phyloP scores from a whole-genome alignment of 1,140 invertebrate species.

The Potamilus streckersoni region DNA sequence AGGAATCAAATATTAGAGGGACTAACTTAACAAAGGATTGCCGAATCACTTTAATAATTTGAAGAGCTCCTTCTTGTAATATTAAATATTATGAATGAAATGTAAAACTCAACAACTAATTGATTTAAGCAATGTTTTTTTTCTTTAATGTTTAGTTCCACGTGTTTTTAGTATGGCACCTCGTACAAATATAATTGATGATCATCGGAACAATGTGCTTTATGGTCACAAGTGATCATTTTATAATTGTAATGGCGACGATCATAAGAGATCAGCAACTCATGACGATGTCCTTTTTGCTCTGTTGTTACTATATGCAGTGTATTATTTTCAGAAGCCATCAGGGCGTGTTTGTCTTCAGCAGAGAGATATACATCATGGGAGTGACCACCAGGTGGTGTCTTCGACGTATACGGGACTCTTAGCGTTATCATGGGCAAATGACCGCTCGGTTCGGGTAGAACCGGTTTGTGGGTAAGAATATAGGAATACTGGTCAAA shows the following conservation, averaged over 20 bases:
- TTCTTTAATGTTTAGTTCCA: too few relatives aligned
- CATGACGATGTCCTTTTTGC: constrained; percentile 32
- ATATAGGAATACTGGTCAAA: constrained; percentile 23
- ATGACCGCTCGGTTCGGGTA: background rate
- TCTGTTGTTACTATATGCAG: constrained; percentile 21
- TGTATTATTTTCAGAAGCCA: background rate
- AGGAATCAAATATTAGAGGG: too few relatives aligned
- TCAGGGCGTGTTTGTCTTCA: constrained; percentile 11
- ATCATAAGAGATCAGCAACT: background rate
- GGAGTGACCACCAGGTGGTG: constrained; percentile 17
- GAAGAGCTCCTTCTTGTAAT: too few relatives aligned
- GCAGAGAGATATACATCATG: constrained; percentile 30
- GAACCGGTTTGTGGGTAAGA: constrained; percentile 13
- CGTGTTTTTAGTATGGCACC: too few relatives aligned
- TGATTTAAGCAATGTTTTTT: too few relatives aligned
- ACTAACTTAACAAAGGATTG: too few relatives aligned
- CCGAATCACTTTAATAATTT: too few relatives aligned
- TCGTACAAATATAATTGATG: background rate
- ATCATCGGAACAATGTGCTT: background rate
- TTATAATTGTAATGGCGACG: background rate
- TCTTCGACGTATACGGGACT: background rate
- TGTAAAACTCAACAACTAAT: too few relatives aligned
- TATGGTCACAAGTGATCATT: background rate
- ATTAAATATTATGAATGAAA: too few relatives aligned
- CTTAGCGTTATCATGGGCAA: background rate